These are phyloP conservation scores for Oncorhynchus mykiss DNA, from an alignment of 2,113 vertebrate species.

Conservation along the genomic window DNA sequence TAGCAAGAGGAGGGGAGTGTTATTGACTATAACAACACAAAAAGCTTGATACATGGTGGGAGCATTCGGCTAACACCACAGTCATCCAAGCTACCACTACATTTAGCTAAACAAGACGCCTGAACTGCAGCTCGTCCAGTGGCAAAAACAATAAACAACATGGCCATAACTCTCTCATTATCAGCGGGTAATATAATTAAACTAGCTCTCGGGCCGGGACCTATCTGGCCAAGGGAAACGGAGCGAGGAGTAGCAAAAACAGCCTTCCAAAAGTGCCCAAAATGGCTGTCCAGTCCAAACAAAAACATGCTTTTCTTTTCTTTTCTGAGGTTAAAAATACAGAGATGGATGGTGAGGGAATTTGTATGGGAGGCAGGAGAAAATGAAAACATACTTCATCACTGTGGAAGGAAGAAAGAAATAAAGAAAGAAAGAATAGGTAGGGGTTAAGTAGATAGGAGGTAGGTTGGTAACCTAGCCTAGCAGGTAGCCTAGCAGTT, in stretches of 20 bases:
- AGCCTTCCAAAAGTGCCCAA: conserved; percentile 36
- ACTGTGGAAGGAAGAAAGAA: conserved; percentile 15
- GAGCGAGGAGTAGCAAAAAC: conserved; percentile 11
- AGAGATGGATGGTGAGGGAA: conserved; percentile 29
- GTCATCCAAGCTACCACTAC: conserved; percentile 7
- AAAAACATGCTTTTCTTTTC: conserved; percentile 25
- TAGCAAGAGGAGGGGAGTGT: too few species aligned
- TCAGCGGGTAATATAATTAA: conserved; percentile 22
- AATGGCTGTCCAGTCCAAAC: conserved; percentile 39
- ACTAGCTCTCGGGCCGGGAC: conserved; percentile 1
- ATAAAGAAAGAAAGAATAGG: not conserved
- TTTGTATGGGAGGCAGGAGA: conserved; percentile 11
- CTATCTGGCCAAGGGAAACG: conserved; percentile 23
- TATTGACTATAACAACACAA: not conserved
- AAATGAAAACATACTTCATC: conserved; percentile 52
- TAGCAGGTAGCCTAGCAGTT: too few species aligned
- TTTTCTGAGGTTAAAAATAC: conserved; percentile 16
- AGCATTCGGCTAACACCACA: too few species aligned
- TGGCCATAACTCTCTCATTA: conserved; percentile 37
- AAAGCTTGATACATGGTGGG: not conserved
- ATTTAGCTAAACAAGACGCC: not conserved
- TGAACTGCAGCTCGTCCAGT: conserved; percentile 35
- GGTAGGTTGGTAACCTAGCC: too few species aligned
- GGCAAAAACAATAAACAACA: conserved; percentile 46
- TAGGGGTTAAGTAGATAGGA: not conserved